A percentile compares a stretch with the other conserved stretches of the same genome.
Conservation (phyloP, 2,113 vertebrate genomes). For the Antechinus flavipes region DNA sequence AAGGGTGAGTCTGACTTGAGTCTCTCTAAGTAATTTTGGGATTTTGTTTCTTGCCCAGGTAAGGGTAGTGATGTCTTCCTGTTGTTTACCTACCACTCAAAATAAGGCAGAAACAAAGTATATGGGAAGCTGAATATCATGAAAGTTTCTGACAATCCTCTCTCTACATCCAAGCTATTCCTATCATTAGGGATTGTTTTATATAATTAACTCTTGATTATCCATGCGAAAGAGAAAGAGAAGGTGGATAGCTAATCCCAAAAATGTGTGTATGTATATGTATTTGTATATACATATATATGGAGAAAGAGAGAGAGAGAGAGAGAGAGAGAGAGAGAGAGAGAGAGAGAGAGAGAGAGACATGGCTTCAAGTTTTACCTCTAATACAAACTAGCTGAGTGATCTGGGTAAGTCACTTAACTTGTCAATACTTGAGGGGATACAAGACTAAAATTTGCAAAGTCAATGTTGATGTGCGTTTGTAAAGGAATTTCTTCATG, state of each 20-base stretch:
- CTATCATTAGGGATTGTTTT: background rate
- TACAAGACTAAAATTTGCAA: background rate
- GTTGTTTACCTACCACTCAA: background rate
- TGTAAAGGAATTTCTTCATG: background rate
- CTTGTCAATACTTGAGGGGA: background rate
- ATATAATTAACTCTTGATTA: background rate
- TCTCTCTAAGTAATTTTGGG: background rate
- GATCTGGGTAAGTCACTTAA: background rate
- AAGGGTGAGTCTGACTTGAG: slow-evolving; percentile 87
- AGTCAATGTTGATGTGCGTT: background rate
- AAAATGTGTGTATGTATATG: background rate
- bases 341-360: too few relatives aligned
- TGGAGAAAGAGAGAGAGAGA: too few relatives aligned
- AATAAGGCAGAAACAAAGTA: slow-evolving; percentile 11
- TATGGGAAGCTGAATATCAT: background rate
- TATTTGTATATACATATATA: background rate
- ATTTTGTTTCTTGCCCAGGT: background rate
- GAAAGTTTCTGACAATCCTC: slow-evolving; percentile 11
- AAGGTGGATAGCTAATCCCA: background rate
- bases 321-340: too few relatives aligned
- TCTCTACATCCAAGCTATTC: background rate
- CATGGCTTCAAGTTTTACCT: background rate
- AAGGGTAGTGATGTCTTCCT: background rate
- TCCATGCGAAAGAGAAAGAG: background rate
- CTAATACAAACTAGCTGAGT: background rate